phyloP scores from a whole-genome alignment of 2,888 invertebrate species.

The Microchrysa polita region DNA sequence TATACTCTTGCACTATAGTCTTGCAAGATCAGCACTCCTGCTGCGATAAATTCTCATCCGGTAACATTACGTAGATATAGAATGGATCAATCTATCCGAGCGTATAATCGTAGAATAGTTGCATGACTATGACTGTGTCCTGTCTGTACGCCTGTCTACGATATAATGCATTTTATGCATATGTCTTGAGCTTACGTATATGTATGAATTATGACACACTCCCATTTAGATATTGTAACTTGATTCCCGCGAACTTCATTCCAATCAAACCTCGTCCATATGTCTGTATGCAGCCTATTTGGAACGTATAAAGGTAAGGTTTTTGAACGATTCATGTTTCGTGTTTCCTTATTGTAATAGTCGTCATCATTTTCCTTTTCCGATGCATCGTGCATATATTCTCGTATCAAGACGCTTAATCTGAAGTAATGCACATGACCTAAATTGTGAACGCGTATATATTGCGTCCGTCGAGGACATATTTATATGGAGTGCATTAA shows the following conservation, averaged over 20 bases:
- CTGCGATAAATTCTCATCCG: slow-evolving; percentile 34
- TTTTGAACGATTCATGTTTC: neutral
- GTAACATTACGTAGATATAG: no score
- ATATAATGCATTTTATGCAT: slow-evolving; percentile 16
- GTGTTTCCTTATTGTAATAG: no score
- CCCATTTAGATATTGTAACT: slow-evolving; percentile 37
- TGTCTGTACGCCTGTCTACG: neutral
- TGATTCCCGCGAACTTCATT: no score
- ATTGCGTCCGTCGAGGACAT: slow-evolving; percentile 23
- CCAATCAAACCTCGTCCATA: slow-evolving; percentile 24
- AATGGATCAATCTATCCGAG: no score
- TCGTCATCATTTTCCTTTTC: slow-evolving; percentile 26
- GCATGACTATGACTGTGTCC: no score
- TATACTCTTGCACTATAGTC: no score
- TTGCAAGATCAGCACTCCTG: slow-evolving; percentile 33
- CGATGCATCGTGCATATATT: neutral
- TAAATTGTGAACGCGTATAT: slow-evolving; percentile 42
- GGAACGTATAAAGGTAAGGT: neutral
- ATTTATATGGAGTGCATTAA: slow-evolving; percentile 42
- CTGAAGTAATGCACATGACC: slow-evolving; percentile 47
- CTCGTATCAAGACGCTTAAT: slow-evolving; percentile 41
- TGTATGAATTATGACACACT: slow-evolving; percentile 41
- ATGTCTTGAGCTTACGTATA: slow-evolving; percentile 17
- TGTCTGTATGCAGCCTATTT: neutral
- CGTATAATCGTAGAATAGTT: neutral